Percentiles rank a stretch among this genome's conserved stretches.
These are phyloP conservation scores for Caenorhabditis uteleia DNA, from an alignment of 2,888 invertebrate genomes.

Conservation along the genomic window DNA sequence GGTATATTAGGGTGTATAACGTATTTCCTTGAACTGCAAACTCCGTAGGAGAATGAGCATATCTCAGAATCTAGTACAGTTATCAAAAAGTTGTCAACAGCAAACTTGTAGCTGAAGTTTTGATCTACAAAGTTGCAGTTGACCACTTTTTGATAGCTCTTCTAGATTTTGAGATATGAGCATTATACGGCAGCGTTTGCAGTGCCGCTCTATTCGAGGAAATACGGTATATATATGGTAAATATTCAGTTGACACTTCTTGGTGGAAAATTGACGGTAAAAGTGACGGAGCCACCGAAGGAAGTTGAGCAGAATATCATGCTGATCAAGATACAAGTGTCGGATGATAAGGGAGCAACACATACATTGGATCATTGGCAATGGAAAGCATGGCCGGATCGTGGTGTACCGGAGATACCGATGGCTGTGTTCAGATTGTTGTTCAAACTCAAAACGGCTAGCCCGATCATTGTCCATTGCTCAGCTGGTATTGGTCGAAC, in stretches of 20 bases:
- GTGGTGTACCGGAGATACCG: conserved; percentile 53
- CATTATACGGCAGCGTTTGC: too few relatives aligned
- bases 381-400: conserved; percentile 62
- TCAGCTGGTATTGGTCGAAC: conserved; percentile 62
- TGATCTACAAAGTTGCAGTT: too few relatives aligned
- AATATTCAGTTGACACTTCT: conserved; percentile 15
- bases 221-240: too few relatives aligned
- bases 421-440: conserved; percentile 50
- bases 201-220: too few relatives aligned
- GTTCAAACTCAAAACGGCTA: conserved; percentile 19
- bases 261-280: conserved; percentile 47
- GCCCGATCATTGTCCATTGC: conserved; percentile 56
- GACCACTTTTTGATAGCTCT: too few relatives aligned
- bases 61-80: too few relatives aligned
- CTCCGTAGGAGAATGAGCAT: too few relatives aligned
- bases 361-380: conserved; percentile 54
- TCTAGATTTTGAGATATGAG: too few relatives aligned
- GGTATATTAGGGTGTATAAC: not conserved
- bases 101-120: too few relatives aligned
- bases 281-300: conserved; percentile 23
- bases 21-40: not conserved
- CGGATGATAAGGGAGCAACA: conserved; percentile 29
- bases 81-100: too few relatives aligned
- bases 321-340: conserved; percentile 36
- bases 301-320: conserved; percentile 50